Base-by-base conservation (phyloP, 2,888 invertebrate genomes). In the Drosophila lacicola region DNA sequence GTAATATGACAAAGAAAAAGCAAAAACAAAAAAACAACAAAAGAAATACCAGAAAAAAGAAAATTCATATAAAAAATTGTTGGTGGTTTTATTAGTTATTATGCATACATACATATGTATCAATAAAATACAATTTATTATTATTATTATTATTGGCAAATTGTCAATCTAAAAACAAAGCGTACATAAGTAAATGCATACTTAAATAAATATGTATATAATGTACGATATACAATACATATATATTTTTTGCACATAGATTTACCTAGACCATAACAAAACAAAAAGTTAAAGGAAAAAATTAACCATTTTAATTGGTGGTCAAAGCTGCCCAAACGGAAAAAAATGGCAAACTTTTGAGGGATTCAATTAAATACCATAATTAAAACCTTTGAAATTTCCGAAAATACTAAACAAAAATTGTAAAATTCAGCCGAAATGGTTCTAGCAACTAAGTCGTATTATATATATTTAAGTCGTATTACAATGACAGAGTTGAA, bases 211-310 rank as follows among this genome's bases (percentile, higher is more conserved):
- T 74, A 75, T 81, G 70, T 84, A 82, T 84, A 81, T 85, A 82
- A 76, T 82, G 82, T 82, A 82, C 78, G 80, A 80, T 81, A 82
- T 82, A 80, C 65, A 73, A 71, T 44, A 72, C 53, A 79, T 62
- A 80, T 70, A 83, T 85, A 82, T 85, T 85, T 85, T 85, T 87
- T 87, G 87, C 87, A 85, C 85, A 85, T 85, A 85, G 85, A 77
- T 71, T 87, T 82, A 85, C 74, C 80, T 82, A 82, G 86, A 67
- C 50, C 70, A 66, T 71, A 66, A 53, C 21, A 49, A 49, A 11
- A 60, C 14, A 55, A 50, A 56, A 19, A 50, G 8, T 29, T 29
- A 8, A 29, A 2, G 29, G 10, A 50, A 17, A 17, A 9, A 53
- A 41, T 19, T 33, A 41, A 8, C 29, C 53, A 53, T 51, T 51